Conservation (phyloP, 1,140 invertebrate genomes). For the Drosophila navojoa region DNA sequence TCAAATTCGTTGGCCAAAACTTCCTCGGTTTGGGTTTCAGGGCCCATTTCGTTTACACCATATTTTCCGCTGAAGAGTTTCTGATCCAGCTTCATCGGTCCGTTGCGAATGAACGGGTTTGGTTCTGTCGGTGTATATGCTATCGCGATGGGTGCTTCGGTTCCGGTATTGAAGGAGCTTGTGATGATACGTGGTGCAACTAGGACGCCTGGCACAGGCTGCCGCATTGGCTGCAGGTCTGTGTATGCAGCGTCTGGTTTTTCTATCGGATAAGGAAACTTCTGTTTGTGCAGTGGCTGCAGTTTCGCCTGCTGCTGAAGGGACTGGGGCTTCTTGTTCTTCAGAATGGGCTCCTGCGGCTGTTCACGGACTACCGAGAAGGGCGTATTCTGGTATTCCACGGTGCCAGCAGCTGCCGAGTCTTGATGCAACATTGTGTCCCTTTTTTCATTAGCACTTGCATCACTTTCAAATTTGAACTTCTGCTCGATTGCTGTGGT, state of each 20-base stretch:
- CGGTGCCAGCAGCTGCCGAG: constrained; percentile 39
- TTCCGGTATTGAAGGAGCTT: constrained; percentile 66
- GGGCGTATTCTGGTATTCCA: constrained; percentile 80
- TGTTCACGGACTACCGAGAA: constrained; percentile 84
- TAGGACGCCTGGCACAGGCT: constrained; percentile 52
- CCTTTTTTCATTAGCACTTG: constrained; percentile 28
- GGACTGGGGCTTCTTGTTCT: constrained; percentile 82
- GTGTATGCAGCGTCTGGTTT: constrained; percentile 83
- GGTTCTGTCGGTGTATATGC: constrained; percentile 85
- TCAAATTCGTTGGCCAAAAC: constrained; percentile 69
- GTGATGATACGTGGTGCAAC: constrained; percentile 72
- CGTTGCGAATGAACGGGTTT: constrained; percentile 40
- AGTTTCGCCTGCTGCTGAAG: constrained; percentile 71
- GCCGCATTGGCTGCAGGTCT: constrained; percentile 45
- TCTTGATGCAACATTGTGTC: constrained; percentile 28
- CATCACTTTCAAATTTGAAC: background rate
- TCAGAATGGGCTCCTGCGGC: constrained; percentile 84
- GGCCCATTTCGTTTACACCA: background rate
- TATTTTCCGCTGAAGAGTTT: constrained; percentile 59
- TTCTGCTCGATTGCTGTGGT: constrained; percentile 39
- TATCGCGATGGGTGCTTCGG: constrained; percentile 85
- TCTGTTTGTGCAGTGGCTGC: constrained; percentile 82
- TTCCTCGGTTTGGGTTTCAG: constrained; percentile 69
- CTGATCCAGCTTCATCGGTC: constrained; percentile 26
- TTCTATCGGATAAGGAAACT: constrained; percentile 87